Evolutionary conservation across 1,140 invertebrate species (phyloP).

Genomic region (Psilanteris sp.): DNA sequence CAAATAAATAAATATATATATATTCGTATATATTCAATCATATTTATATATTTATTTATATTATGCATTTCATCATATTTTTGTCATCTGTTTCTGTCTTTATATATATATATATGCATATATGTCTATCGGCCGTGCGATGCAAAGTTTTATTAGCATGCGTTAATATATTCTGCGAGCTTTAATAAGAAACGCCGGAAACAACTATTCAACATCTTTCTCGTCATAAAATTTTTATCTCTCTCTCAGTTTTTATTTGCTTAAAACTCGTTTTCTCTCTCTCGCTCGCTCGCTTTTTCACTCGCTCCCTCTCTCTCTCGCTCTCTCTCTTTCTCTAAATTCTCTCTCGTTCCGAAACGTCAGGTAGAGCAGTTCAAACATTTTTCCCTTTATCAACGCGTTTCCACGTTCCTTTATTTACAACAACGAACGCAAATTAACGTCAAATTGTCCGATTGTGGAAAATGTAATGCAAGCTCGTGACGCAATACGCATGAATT

Average conservation of each 20-base stretch:
- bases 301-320: too few species aligned
- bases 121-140: constrained; percentile 61
- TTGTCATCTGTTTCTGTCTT: constrained; percentile 35
- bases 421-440: constrained; percentile 37
- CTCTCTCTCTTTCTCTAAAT: too few species aligned
- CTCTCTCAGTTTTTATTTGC: constrained; percentile 2
- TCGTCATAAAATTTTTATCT: constrained; percentile 36
- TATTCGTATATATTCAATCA: constrained; percentile 54
- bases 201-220: constrained; percentile 55
- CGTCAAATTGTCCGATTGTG: constrained; percentile 26
- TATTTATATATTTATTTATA: constrained; percentile 54
- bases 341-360: constrained; percentile 35
- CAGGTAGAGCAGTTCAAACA: constrained; percentile 52
- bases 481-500: constrained; percentile 46
- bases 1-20: constrained; percentile 62
- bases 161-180: constrained; percentile 63
- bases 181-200: constrained; percentile 60
- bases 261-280: constrained; percentile 16
- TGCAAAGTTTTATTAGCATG: constrained; percentile 63
- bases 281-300: too few species aligned
- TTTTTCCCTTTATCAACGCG: constrained; percentile 45
- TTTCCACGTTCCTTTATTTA: constrained; percentile 39
- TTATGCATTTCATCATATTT: constrained; percentile 53
- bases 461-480: constrained; percentile 49
- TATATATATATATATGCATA: constrained; percentile 41